Base-by-base conservation (phyloP, 2,888 invertebrate genomes). In the Ametastegia equiseti region DNA sequence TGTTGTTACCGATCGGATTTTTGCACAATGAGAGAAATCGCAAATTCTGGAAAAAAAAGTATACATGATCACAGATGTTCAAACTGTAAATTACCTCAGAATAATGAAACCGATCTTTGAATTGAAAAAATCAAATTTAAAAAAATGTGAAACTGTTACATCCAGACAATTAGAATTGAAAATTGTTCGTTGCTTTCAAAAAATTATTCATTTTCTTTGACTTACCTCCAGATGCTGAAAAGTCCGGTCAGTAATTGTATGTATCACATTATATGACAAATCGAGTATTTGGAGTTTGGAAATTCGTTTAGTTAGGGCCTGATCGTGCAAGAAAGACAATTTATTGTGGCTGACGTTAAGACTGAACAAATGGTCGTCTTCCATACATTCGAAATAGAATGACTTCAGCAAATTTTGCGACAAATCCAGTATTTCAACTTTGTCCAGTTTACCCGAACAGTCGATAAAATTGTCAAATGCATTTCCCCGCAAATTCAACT, bases 301-400 rank as follows among this genome's bases (percentile, higher is more conserved):
- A 36, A 90, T 85, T 81, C 89, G 86, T n/a, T 88, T 83, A 82
- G 88, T 91, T 1, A 92, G 65, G n/a, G 91, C 89, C 73, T 87
- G 87, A 54, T 91, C 89, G 60, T 90, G 96, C 83, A 98, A 96
- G 82, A 94, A 96, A 90, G 97, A 96, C 80, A 98, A 92, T 88
- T 95, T 94, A 90, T 98, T 98, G 91, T 97, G 95, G 86, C 97
- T 96, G 85, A 98, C 93, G 90, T 97, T 97, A 71, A 98, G 93
- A 85, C 96, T 96, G 92, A 97, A 97, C 82, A 98, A 92, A 19
- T 97, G 97, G 88, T 97, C 97, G 83, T 98, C 93, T 88, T 97
- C 97, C 88, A 95, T 95, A 90, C 98, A 98, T 86, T 97, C 84
- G 36, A 92, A 91, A 82, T 90, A 91, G 45, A 92, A 91, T 80